Conservation (phyloP, 2,888 invertebrate species). For the Lithophane semibrunnea region DNA sequence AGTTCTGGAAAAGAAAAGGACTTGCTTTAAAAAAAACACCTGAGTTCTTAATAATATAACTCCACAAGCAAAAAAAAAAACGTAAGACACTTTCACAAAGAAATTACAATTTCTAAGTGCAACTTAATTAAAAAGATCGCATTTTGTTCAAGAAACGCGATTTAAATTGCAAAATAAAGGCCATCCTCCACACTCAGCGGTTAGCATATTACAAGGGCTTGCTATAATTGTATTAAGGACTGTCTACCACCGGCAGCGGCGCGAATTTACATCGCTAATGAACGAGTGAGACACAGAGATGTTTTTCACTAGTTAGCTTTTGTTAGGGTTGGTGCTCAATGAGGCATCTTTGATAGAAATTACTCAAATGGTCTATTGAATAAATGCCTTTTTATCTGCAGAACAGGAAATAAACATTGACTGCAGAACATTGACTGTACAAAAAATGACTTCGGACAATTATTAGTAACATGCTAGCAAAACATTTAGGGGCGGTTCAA, state of each 20-base stretch:
- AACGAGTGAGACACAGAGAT: conserved; percentile 71
- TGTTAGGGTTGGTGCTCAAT: conserved; percentile 59
- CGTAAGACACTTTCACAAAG: conserved; percentile 17
- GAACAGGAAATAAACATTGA: neutral
- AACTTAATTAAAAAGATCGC: conserved; percentile 62
- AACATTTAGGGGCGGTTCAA: too few relatives aligned
- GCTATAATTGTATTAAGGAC: conserved; percentile 79
- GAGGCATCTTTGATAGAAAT: neutral
- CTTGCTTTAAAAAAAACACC: neutral
- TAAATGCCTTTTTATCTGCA: neutral
- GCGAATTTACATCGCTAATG: conserved; percentile 84
- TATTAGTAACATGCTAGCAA: too few relatives aligned
- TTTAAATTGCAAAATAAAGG: conserved; percentile 67
- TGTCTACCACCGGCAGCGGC: conserved; percentile 47
- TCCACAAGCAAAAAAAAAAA: conserved; percentile 18
- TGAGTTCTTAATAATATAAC: neutral
- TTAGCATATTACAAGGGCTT: conserved; percentile 79
- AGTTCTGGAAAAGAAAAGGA: neutral
- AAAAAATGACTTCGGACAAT: neutral
- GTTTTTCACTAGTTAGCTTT: conserved; percentile 74
- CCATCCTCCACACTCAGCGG: conserved; percentile 66
- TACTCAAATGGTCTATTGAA: too few relatives aligned
- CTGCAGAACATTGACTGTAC: neutral
- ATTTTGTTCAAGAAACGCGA: conserved; percentile 51
- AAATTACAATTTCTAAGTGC: conserved; percentile 58